A percentile compares a stretch with the other conserved stretches of the same genome.
Evolutionary conservation across 2,888 invertebrate genomes (phyloP).

Genomic region (Lamellibrachia columna): DNA sequence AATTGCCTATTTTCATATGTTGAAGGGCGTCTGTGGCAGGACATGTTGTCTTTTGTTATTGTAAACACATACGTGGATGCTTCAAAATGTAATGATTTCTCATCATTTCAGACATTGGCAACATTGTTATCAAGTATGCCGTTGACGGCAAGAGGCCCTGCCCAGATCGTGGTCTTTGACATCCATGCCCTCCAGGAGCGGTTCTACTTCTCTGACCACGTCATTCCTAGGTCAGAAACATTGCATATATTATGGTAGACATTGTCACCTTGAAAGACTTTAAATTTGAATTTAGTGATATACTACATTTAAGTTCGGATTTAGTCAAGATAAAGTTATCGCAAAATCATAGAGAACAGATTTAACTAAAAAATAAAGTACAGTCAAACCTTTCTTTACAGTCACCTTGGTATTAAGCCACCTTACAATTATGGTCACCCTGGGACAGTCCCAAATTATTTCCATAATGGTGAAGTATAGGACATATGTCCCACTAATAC

Average conservation of each 20-base stretch:
- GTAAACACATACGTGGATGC: too few relatives aligned
- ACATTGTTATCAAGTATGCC: constrained; percentile 64
- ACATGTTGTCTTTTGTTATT: too few relatives aligned
- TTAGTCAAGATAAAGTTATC: background rate
- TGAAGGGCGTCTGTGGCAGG: background rate
- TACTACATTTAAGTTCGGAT: background rate
- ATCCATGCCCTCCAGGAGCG: constrained; percentile 66
- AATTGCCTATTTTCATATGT: background rate
- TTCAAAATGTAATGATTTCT: background rate
- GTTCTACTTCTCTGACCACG: constrained; percentile 65
- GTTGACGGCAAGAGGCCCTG: constrained; percentile 64
- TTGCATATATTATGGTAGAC: background rate
- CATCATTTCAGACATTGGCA: constrained; percentile 59
- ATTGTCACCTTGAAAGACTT: background rate
- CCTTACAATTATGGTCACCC: too few relatives aligned
- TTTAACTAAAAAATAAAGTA: background rate
- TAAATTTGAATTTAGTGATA: background rate
- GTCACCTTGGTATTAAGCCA: too few relatives aligned
- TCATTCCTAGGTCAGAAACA: constrained; percentile 63
- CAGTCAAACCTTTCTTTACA: too few relatives aligned
- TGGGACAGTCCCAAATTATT: too few relatives aligned
- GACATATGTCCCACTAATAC: too few relatives aligned
- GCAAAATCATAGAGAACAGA: background rate
- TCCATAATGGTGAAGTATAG: too few relatives aligned
- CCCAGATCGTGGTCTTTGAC: constrained; percentile 65